Evolutionary conservation across 64 coral and sea anemone genomes (phyloP).

Genomic region (Porites australiensis): DNA sequence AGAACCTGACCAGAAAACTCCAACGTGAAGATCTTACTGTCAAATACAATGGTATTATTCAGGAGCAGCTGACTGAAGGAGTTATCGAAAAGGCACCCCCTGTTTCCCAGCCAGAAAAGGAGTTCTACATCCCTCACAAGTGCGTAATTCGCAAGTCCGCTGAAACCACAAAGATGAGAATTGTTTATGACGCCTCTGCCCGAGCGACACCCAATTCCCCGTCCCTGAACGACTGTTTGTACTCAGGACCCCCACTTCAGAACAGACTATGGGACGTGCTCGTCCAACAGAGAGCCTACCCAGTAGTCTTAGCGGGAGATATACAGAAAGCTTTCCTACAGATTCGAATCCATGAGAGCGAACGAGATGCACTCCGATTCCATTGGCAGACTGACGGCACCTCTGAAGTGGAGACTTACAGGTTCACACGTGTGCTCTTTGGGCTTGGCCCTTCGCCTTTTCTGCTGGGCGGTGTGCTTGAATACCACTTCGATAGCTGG

Average conservation of each 20-base stretch:
- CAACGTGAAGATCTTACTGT: not conserved
- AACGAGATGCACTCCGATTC: constrained; percentile 49
- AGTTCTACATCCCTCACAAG: too few species aligned
- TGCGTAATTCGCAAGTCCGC: too few species aligned
- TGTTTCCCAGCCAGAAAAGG: too few species aligned
- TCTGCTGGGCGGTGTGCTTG: constrained; percentile 44
- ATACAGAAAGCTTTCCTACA: constrained; percentile 63
- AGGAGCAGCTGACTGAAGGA: constrained; percentile 14
- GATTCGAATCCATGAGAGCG: not conserved
- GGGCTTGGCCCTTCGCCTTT: constrained; percentile 48
- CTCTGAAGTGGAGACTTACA: not conserved
- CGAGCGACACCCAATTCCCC: too few species aligned
- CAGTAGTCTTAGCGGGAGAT: constrained; percentile 54
- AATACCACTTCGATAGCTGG: constrained; percentile 59
- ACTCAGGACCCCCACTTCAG: constrained; percentile 56
- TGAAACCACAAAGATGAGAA: too few species aligned
- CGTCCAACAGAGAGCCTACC: not conserved
- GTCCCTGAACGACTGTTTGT: constrained; percentile 64
- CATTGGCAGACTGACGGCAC: not conserved
- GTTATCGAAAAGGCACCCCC: constrained; percentile 8
- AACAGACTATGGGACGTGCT: constrained; percentile 26
- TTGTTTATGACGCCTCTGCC: too few species aligned
- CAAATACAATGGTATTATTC: constrained; percentile 32
- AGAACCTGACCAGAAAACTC: constrained; percentile 30
- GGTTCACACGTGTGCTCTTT: constrained; percentile 35